Base-by-base conservation (phyloP, 2,113 vertebrate genomes). In the Atherinomorus stipes region DNA sequence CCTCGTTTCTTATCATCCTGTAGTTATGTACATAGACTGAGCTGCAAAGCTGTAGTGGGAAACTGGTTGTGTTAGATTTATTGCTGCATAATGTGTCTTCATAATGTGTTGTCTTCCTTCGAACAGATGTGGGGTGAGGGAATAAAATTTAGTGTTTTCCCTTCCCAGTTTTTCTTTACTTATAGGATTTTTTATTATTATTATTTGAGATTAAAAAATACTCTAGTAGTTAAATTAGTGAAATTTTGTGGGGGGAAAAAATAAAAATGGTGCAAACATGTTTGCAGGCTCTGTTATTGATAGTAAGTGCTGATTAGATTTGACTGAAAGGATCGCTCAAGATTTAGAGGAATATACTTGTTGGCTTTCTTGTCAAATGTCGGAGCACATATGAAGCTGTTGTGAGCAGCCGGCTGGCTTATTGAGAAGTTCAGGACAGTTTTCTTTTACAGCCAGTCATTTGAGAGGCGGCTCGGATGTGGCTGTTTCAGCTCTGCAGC, bases 21-120 rank as follows among this genome's bases (percentile, higher is more conserved):
- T 76, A 64, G 65, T 87, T 79, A 1, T 87, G 80, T 85, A 56
- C 70, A 62, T 74, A 67, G 42, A 65, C 59, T 9, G 59, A 77
- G 67, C 78, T 84, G 72, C 53, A 21, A 82, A 57, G 59, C 58
- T 34, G 51, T 76, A 53, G 79, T 70, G 52, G 70, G 26, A 74
- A 80, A 81, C 53, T 21, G 45, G 49, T 71, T 49, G 54, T 78
- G 66, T 81, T 79, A 71, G 76, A 64, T 7, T 85, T 59, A 69
- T 74, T 58, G 81, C 77, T 86, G 81, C 79, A 72, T 85, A 19
- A 37, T 18, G 47, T 54, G 40, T 63, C 38, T 62, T 75, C 60
- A 64, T 83, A 11, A 60, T 9, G 25, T 51, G 42, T 70, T 1
- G 60, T 87, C 76, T 85, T 88, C 80, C 83, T 57, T 81, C 3